Base-by-base conservation (phyloP, 2,888 invertebrate genomes). In the Brenthis ino region DNA sequence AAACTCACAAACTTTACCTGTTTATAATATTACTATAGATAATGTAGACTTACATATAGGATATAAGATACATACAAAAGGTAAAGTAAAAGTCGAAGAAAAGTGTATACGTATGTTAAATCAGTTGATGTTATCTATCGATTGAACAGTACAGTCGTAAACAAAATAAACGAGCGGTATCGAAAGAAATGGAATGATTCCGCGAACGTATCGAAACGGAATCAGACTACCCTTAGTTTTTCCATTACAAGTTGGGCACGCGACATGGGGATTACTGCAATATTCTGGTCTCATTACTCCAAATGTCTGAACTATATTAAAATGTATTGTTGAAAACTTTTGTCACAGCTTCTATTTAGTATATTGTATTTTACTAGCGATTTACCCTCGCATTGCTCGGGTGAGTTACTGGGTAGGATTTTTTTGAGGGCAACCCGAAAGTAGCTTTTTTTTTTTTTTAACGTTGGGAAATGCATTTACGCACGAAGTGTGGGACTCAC, bases 181-280 rank as follows among this genome's bases (percentile, higher is more conserved):
- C 56, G 65, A 61, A 65, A 64, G 57, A 37, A 60, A 70, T 56
- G 51, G 56, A 64, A 70, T 53, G 60, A 70, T 58, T 48, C 68
- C 65, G 37, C 65, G 54, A 58, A 65, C 54, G 43, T 43, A 66
- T 64, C 63, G 16, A 20, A 58, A 66, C 58, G 37, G 64, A 71
- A 68, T 71, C 71, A 67, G 50, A 76, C 71, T 77, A 76, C 73
- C 75, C 75, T 75, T 82, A 81, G 80, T 83, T 84, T 82, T 82
- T 79, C 82, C 82, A 86, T 85, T 84, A 85, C 75, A 80, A 82
- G 76, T 81, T 80, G 73, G 77, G 72, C 83, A 83, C 84, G 83
- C 83, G 75, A 83, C 79, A 77, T 74, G 73, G 75, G 70, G 68
- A 70, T 75, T 75, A 72, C 65, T 71, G 74, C 74, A 64, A 73